These are phyloP conservation scores for Fistularia tabacaria DNA, from an alignment of 2,797 vertebrate genomes.

Conservation along the genomic window DNA sequence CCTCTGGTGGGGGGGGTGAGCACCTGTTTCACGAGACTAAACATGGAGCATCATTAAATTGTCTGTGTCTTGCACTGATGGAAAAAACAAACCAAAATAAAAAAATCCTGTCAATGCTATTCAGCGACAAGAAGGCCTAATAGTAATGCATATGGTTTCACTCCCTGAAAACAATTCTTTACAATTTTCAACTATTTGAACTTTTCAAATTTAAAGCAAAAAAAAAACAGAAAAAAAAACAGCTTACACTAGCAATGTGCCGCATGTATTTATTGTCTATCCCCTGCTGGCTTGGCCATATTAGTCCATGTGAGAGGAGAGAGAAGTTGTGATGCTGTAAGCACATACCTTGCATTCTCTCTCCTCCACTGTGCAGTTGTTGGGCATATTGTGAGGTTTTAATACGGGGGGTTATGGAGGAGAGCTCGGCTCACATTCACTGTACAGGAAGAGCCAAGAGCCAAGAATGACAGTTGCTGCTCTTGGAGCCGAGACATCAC, in stretches of 20 bases:
- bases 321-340: constrained; percentile 78
- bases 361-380: constrained; percentile 87
- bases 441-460: constrained; percentile 82
- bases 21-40: constrained; percentile 38
- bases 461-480: constrained; percentile 91
- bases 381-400: constrained; percentile 86
- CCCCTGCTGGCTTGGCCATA: constrained; percentile 61
- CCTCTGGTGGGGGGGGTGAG: constrained; percentile 63
- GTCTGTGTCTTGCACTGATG: constrained; percentile 9
- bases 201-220: too few relatives aligned
- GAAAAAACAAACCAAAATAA: background rate
- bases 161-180: too few relatives aligned
- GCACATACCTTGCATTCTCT: constrained; percentile 85
- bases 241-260: constrained; percentile 17
- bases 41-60: constrained; percentile 24
- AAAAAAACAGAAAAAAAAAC: background rate
- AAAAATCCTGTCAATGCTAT: background rate
- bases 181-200: too few relatives aligned
- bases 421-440: constrained; percentile 79
- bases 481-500: constrained; percentile 77
- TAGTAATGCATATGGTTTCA: too few relatives aligned
- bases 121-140: too few relatives aligned
- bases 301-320: constrained; percentile 80
- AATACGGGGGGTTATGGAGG: constrained; percentile 67
- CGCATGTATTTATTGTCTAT: constrained; percentile 40